Conservation (phyloP, 92 coral and sea anemone species). For the Epizoanthus stellaris region DNA sequence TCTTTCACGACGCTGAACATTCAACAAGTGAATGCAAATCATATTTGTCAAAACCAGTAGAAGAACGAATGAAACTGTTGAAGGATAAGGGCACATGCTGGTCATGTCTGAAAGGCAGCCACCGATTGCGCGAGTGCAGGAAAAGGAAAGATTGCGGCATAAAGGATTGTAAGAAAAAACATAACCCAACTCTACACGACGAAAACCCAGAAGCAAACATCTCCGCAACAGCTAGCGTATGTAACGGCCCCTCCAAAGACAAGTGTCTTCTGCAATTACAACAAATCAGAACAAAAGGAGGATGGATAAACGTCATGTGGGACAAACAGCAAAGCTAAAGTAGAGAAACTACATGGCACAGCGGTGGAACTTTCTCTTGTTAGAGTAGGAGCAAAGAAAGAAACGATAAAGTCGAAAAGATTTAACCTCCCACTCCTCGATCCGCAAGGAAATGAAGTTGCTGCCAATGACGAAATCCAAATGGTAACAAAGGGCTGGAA, state of each 20-base stretch:
- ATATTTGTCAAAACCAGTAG: constrained; percentile 35
- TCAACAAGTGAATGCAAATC: constrained; percentile 47
- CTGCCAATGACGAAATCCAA: no score
- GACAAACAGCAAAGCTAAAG: constrained; percentile 56
- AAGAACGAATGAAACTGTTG: constrained; percentile 27
- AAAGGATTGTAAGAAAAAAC: constrained; percentile 38
- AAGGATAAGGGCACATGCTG: constrained; percentile 55
- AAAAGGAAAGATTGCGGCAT: constrained; percentile 41
- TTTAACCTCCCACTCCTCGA: constrained; percentile 29
- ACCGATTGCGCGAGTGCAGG: constrained; percentile 47
- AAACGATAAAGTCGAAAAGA: background rate
- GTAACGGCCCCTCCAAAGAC: background rate
- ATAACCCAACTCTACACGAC: constrained; percentile 50
- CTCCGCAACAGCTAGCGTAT: constrained; percentile 23
- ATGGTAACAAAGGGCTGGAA: no score
- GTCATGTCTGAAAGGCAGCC: constrained; percentile 60
- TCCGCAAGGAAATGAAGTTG: background rate
- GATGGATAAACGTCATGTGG: constrained; percentile 53
- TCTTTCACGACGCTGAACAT: constrained; percentile 45
- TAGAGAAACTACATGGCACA: constrained; percentile 38
- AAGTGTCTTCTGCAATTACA: constrained; percentile 50
- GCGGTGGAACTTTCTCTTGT: constrained; percentile 26
- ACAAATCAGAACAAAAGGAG: constrained; percentile 33
- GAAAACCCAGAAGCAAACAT: constrained; percentile 16
- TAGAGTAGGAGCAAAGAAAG: constrained; percentile 13